Conservation (phyloP, 2,797 vertebrate species). For the Melanotaenia parkinsoni region DNA sequence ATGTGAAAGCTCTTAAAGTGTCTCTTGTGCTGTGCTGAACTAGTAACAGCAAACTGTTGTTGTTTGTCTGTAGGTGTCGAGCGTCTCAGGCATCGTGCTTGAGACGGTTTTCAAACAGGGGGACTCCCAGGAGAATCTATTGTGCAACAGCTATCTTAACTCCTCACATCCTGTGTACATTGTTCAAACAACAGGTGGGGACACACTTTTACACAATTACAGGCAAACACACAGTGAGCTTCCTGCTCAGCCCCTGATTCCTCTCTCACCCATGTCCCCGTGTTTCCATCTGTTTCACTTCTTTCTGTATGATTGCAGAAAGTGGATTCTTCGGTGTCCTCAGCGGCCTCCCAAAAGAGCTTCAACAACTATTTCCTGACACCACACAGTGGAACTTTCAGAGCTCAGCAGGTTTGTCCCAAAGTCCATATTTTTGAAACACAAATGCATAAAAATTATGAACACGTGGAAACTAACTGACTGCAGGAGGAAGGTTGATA, state of each 20-base stretch:
- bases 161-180: constrained; percentile 75
- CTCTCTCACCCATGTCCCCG: neutral
- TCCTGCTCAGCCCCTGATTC: constrained; percentile 11
- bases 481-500: neutral
- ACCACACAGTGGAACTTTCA: constrained; percentile 25
- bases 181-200: constrained; percentile 78
- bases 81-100: constrained; percentile 65
- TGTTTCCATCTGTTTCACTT: constrained; percentile 40
- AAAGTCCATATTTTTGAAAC: neutral
- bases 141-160: constrained; percentile 63
- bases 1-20: constrained; percentile 29
- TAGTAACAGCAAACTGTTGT: constrained; percentile 46
- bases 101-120: constrained; percentile 72
- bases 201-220: constrained; percentile 11
- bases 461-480: neutral
- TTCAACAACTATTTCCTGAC: constrained; percentile 74
- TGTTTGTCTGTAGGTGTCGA: constrained; percentile 60
- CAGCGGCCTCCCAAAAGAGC: constrained; percentile 72
- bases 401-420: constrained; percentile 52
- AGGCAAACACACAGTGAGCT: constrained; percentile 10
- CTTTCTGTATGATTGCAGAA: constrained; percentile 69
- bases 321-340: constrained; percentile 88
- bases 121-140: constrained; percentile 72
- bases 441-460: neutral
- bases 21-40: constrained; percentile 63